Evolutionary conservation across 2,113 vertebrate genomes (phyloP), one percentile per base, ranked within the genome.

Genomic region (Antigone vipio): DNA sequence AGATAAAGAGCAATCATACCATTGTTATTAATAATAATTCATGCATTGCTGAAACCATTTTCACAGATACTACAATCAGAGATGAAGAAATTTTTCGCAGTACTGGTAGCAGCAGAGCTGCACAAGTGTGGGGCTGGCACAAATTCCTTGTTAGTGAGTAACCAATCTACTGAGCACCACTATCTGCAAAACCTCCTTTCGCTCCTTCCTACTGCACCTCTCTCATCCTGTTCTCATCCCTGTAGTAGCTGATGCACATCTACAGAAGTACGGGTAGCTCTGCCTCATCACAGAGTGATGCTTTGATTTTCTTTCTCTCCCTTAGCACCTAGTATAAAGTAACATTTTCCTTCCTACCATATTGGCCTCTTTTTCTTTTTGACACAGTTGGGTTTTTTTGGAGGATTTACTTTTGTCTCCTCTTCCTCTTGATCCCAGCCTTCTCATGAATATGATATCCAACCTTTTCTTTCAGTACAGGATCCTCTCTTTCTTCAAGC

Each of bases 51-150:
- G 29, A 85, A 82, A 52, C 62, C 53, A 72, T 93, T 96, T 93
- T 85, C 92, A 88, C 85, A 85, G 88, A 92, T 75, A 78, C 50
- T 94, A 95, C 97, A 96, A 91, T 58, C 50, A 89, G 88, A 96
- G 58, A 84, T 68, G 81, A 84, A 40, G 79, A 94, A 88, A 77
- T 88, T 89, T 55, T 50, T 35, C 58, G 68, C 24, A 56, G 17
- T 42, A 68, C 35, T 68, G 24, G 89, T 67, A 52, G 47, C 56
- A 88, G 69, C 52, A 94, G 79, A 72, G 53, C 38, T 59, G 44
- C 17, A 3, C 44, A 86, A 93, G 47, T 34, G 69, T 50, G 85
- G 72, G 85, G 68, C 91, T 94, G 93, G 85, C 67, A 91, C 44
- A 77, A 97, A 95, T 73, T 96, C 88, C 89, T 58, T 62, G 13